phyloP scores from a whole-genome alignment of 2,113 vertebrate genomes.

The Lepus timidus region DNA sequence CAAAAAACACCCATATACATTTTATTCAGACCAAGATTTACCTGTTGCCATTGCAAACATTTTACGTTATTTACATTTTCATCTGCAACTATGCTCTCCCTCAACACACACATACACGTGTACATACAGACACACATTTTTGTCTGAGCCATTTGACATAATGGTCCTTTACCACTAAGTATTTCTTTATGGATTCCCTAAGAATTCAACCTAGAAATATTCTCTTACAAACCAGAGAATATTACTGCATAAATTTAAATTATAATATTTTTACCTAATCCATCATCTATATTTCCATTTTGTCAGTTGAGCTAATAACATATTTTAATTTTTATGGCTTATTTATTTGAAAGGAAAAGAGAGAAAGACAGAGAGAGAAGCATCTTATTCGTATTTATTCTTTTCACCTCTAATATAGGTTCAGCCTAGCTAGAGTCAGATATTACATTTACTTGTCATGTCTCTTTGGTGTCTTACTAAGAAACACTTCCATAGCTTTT shows the following conservation, averaged over 20 bases:
- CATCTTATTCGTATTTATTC: not conserved
- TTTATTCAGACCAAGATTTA: not conserved
- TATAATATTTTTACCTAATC: not conserved
- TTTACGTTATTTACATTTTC: conserved; percentile 29
- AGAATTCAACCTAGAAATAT: conserved; percentile 12
- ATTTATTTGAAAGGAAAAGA: too few species aligned
- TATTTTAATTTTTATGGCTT: not conserved
- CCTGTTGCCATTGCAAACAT: not conserved
- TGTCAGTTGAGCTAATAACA: not conserved
- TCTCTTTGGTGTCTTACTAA: not conserved
- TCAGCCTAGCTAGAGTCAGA: not conserved
- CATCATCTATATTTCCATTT: not conserved
- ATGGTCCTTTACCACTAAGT: not conserved
- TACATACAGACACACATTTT: not conserved
- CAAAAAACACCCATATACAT: not conserved
- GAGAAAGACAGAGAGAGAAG: too few species aligned
- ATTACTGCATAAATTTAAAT: conserved; percentile 37
- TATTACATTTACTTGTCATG: not conserved
- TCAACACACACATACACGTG: too few species aligned
- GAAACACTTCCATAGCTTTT: not conserved
- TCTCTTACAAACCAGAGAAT: conserved; percentile 9
- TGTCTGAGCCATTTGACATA: not conserved
- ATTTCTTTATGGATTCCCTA: conserved; percentile 21
- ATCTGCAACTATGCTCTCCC: not conserved
- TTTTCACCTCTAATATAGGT: not conserved